Base-by-base conservation (phyloP, 2,113 vertebrate species). In the Datnioides undecimradiatus region DNA sequence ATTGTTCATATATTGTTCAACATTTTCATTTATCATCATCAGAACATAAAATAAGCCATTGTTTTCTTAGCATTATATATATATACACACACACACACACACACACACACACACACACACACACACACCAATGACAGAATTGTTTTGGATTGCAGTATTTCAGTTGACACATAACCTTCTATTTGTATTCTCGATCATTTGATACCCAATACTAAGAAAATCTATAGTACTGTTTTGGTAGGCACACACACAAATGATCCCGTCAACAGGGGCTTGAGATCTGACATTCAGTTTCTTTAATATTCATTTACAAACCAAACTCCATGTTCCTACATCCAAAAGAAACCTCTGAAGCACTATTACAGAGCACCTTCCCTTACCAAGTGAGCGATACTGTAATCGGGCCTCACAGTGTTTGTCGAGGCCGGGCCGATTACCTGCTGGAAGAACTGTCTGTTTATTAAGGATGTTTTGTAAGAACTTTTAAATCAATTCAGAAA, bases 391-490 rank as follows among this genome's bases (percentile, higher is more conserved):
- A 52, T 46, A n/a, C 13, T 5, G 16, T 31, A 16, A 60, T 65
- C 52, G 59, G 16, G 19, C 31, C 29, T 36, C 14, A 33, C 23
- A 4, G 23, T 48, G 23, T 29, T 58, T 14, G 14, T 46, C n/a
- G n/a, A n/a, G n/a, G 16, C 36, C 1, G 27, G 21, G 4, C 36
- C n/a, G 36, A 43, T 46, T 23, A 67, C 13, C 40, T 43, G 52
- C 34, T 23, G 8, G 21, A 33, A 40, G 23, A 73, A 46, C 6
- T 23, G 11, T 16, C 29, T 60, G 5, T 60, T 72, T 51, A 52
- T 77, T 51, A 21, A 46, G 38, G 31, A 45, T 41, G 36, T 57
- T 55, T 21, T 60, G 13, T 46, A 81, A 70, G 63, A 64, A 62
- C 64, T 38, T 68, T 31, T 0, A 21, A 70, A 64, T 76, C 51